Base-by-base conservation (phyloP, 2,797 vertebrate species). In the Heliangelus exortis region DNA sequence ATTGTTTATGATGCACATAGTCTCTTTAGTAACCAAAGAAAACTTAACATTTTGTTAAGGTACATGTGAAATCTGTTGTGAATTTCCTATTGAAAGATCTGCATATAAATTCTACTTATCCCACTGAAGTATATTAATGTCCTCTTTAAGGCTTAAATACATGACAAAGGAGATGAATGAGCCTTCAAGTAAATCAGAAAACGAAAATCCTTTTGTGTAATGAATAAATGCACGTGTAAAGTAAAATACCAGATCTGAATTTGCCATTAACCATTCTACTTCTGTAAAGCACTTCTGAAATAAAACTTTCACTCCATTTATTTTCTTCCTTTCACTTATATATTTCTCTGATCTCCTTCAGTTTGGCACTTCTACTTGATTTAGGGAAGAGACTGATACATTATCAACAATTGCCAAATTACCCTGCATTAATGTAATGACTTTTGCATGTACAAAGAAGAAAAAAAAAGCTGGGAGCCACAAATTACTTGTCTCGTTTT, bases 401-500 rank as follows among this genome's bases (percentile, higher is more conserved):
- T 85, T 88, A 80, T n/a, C 36, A 93, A 87, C 47, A 71, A 74
- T 31, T 96, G 73, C 74, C 68, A 91, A 79, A 92, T 91, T 84
- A 91, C 18, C 62, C 41, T 93, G 34, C 5, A 16, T 66, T 80
- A 63, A 91, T 45, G 20, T 22, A 96, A 88, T 71, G n/a, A 76
- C 19, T 94, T 87, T 65, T 31, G 39, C 1, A 0, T 33, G 41
- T 12, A 29, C 86, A 62, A 83, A 61, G 69, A 50, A 59, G 23
- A 47, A 76, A 90, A 25, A 57, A 55, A 67, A 75, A 85, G 5
- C 19, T 58, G 68, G 3, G 79, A 90, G 31, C 15, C 43, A 94
- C 50, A 93, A 85, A 95, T 81, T 58, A 28, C 57, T 76, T 48
- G 71, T 83, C 54, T 76, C 47, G 41, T 91, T 97, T 96, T 84